Percentiles rank a stretch among this genome's conserved stretches.
Evolutionary conservation across 2,797 vertebrate genomes (phyloP).

Genomic region (Rhinogobio ventralis): DNA sequence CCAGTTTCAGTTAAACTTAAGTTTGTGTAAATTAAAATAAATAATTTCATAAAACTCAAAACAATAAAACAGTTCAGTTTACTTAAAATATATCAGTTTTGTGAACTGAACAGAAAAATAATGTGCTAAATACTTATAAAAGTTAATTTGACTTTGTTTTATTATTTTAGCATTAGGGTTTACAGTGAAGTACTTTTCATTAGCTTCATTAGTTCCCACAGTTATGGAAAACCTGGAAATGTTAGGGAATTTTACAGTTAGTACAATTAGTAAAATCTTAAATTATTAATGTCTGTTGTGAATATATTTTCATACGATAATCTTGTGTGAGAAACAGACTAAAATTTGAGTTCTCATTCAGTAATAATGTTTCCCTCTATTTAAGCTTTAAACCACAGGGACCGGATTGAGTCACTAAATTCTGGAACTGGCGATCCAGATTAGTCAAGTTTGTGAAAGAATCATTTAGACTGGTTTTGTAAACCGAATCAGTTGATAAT

Average conservation of each 20-base stretch:
- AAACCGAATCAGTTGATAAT: too few relatives aligned
- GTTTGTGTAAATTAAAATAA: too few relatives aligned
- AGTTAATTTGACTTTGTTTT: too few relatives aligned
- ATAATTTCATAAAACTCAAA: too few relatives aligned
- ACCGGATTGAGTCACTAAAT: background rate
- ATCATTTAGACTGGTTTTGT: background rate
- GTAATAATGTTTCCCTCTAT: background rate
- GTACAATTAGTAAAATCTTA: background rate
- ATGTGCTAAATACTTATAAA: too few relatives aligned
- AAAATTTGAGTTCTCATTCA: background rate
- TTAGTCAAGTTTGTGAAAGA: background rate
- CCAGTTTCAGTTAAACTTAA: too few relatives aligned
- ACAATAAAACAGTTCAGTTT: too few relatives aligned
- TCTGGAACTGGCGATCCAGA: background rate
- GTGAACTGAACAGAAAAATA: too few relatives aligned
- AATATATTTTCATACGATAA: background rate
- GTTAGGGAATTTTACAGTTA: background rate
- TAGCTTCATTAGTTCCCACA: background rate
- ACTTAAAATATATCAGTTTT: too few relatives aligned
- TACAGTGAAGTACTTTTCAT: too few relatives aligned
- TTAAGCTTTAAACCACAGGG: background rate
- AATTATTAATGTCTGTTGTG: background rate
- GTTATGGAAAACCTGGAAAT: background rate
- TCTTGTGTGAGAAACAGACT: background rate
- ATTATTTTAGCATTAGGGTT: too few relatives aligned